Conservation (phyloP, 53 echinoderm and acorn worm genomes). For the Temnopleurus reevesii region DNA sequence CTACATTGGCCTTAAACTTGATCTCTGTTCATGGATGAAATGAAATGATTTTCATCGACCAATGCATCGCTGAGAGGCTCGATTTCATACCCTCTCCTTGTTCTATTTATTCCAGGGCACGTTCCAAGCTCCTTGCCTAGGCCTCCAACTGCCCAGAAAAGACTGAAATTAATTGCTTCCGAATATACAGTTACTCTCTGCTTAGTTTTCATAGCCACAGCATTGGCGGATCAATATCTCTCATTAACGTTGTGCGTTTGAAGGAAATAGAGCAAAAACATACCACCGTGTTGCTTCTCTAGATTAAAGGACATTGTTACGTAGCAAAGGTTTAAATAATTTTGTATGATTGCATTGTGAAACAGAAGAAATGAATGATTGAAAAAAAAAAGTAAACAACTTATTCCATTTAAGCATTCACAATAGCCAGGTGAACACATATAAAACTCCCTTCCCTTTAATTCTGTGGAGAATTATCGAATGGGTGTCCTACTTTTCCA, state of each 20-base stretch:
- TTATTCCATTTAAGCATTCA: too few relatives aligned
- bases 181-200: constrained; percentile 7
- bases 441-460: too few relatives aligned
- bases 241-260: not conserved
- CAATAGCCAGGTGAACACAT: too few relatives aligned
- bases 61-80: not conserved
- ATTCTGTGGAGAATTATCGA: too few relatives aligned
- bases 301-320: too few relatives aligned
- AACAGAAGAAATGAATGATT: too few relatives aligned
- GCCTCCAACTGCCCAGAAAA: not conserved
- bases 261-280: not conserved
- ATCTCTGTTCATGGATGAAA: not conserved
- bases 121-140: not conserved
- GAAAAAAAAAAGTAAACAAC: too few relatives aligned
- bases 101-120: constrained; percentile 1
- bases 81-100: not conserved
- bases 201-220: constrained; percentile 12
- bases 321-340: too few relatives aligned
- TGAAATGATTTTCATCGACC: not conserved
- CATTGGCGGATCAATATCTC: not conserved
- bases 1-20: too few relatives aligned
- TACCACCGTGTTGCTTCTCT: too few relatives aligned
- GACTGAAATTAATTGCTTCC: constrained; percentile 38
- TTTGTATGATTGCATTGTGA: too few relatives aligned
- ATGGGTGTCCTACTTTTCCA: too few relatives aligned